These are phyloP conservation scores for Aporophyla lueneburgensis DNA, from an alignment of 2,888 invertebrate genomes.

Conservation along the genomic window DNA sequence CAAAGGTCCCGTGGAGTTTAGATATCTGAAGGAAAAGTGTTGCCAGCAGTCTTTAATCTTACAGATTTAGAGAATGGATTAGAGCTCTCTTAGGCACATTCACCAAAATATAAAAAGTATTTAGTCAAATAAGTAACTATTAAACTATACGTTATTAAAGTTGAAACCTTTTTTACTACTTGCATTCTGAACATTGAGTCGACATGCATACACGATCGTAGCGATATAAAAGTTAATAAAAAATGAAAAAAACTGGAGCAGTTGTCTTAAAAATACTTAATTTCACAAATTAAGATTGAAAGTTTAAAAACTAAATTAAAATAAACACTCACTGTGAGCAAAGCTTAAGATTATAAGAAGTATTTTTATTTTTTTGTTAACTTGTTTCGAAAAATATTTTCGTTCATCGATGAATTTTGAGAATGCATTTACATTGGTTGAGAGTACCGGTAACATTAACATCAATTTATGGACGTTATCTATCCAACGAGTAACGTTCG, in stretches of 20 bases:
- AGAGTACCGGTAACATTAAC: not conserved
- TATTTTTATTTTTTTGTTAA: conserved; percentile 22
- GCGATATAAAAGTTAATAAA: conserved; percentile 31
- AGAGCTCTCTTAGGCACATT: not conserved
- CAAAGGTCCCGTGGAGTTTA: too few relatives aligned
- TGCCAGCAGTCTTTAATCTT: not conserved
- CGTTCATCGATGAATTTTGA: conserved; percentile 9
- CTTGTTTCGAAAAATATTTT: conserved; percentile 49
- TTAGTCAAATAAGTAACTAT: not conserved
- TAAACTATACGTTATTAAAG: not conserved
- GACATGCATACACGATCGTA: not conserved
- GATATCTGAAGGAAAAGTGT: not conserved
- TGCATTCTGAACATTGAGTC: not conserved
- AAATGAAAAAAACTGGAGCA: not conserved
- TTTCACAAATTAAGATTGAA: conserved; percentile 32
- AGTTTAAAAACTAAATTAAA: conserved; percentile 34
- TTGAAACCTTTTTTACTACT: too few relatives aligned
- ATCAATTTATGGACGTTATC: not conserved
- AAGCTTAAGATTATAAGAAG: conserved; percentile 53
- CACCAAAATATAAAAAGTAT: not conserved
- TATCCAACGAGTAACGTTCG: not conserved
- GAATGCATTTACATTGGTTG: conserved; percentile 4
- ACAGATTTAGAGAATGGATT: not conserved
- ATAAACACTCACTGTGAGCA: conserved; percentile 54
- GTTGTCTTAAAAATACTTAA: conserved; percentile 27